Evolutionary conservation across 2,113 vertebrate genomes (phyloP), one percentile per base, ranked within the genome.

Genomic region (Microcebus jonahi): DNA sequence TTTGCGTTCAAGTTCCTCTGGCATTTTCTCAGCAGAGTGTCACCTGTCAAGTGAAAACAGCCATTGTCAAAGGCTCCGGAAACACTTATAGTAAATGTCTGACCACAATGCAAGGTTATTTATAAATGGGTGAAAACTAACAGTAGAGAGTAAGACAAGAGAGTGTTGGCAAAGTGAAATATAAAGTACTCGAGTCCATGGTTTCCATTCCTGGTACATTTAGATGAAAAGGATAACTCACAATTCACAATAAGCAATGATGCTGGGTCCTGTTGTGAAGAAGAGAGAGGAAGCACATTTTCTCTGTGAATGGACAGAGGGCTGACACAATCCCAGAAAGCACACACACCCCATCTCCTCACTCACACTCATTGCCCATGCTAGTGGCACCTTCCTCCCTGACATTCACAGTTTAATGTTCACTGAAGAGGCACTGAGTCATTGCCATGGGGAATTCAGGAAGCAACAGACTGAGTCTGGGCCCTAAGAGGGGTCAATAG

Each of bases 31-130:
- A 98, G 96, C 97, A 96, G 91, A 98, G 93, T 31, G 84, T 90
- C 79, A 70, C 96, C 97, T 98, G 84, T 96, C 18, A 0, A 97
- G 96, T 82, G 95, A 97, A 97, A 85, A 94, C 0, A 13, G 87
- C 55, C 92, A 94, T 94, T 97, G 97, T 97, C 97, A 96, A 98
- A 97, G 88, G 75, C 91, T 98, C 96, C 94, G 83, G 97, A 13
- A 95, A 95, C 55, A 87, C 90, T 96, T 96, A 94, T 92, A 97
- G 98, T 97, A 97, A 98, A 98, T 97, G 97, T 84, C 96, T 98
- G 98, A 96, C 93, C 53, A 85, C 8, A 0, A 90, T 92, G 77
- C 91, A 97, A 88, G 36, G 79, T 98, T 97, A 98, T 97, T 53
- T 57, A 34, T n/a, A 89, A 92, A 34, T 8, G 34, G 48, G 61